These are phyloP conservation scores for Alloplasta piceator DNA, from an alignment of 2,888 invertebrate species.

Conservation along the genomic window DNA sequence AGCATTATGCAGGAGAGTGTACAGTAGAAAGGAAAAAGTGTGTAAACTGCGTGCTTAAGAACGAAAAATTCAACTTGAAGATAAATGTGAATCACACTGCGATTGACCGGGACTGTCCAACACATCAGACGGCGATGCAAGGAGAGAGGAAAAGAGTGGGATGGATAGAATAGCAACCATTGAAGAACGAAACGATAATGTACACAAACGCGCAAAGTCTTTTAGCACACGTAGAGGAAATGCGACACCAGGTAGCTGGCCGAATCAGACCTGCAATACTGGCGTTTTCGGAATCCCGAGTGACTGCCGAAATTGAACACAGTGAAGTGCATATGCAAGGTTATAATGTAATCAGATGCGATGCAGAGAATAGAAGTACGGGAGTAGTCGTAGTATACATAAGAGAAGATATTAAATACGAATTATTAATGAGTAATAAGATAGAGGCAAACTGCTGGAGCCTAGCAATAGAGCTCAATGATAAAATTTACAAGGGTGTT, in stretches of 20 bases:
- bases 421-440: slow-evolving; percentile 31
- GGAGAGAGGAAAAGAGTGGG: slow-evolving; percentile 50
- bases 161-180: slow-evolving; percentile 53
- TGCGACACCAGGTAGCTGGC: slow-evolving; percentile 23
- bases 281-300: slow-evolving; percentile 49
- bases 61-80: slow-evolving; percentile 3
- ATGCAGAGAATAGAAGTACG: slow-evolving; percentile 56
- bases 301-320: slow-evolving; percentile 35
- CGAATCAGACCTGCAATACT: slow-evolving; percentile 42
- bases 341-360: slow-evolving; percentile 53
- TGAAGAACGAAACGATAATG: slow-evolving; percentile 35
- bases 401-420: slow-evolving; percentile 45
- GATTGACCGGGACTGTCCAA: slow-evolving; percentile 51
- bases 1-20: slow-evolving; percentile 47
- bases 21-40: slow-evolving; percentile 36
- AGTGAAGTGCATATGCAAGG: slow-evolving; percentile 42
- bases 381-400: slow-evolving; percentile 54
- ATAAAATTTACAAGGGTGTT: slow-evolving; percentile 52
- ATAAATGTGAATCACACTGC: slow-evolving; percentile 36
- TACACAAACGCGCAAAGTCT: slow-evolving; percentile 29
- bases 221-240: slow-evolving; percentile 55
- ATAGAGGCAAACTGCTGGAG: slow-evolving; percentile 47
- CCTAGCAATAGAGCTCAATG: slow-evolving; percentile 41
- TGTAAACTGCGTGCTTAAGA: slow-evolving; percentile 54
- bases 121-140: slow-evolving; percentile 45